phyloP scores from a whole-genome alignment of 2,797 vertebrate species.

The Amblyopsis hoosieri region DNA sequence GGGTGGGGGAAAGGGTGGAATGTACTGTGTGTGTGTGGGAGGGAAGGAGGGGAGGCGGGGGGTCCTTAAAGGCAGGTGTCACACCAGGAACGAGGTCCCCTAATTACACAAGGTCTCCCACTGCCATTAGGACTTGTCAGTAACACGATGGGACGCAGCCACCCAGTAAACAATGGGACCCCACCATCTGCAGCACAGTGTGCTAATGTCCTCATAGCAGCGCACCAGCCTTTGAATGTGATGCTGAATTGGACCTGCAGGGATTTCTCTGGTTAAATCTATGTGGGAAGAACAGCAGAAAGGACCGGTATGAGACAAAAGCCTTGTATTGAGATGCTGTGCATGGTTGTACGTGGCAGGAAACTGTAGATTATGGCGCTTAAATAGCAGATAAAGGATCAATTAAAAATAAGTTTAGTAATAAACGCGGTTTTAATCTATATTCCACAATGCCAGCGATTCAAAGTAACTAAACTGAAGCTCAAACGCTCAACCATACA shows the following conservation, averaged over 20 bases:
- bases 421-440: no score
- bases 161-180: slow-evolving; percentile 46
- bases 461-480: no score
- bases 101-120: slow-evolving; percentile 71
- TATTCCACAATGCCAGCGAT: no score
- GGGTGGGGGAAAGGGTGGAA: slow-evolving; percentile 33
- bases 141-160: slow-evolving; percentile 54
- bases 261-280: slow-evolving; percentile 9
- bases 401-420: no score
- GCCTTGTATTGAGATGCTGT: no score
- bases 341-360: no score
- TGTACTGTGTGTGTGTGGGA: slow-evolving; percentile 17
- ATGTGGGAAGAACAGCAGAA: no score
- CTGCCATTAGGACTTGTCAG: slow-evolving; percentile 67
- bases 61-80: slow-evolving; percentile 64
- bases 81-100: slow-evolving; percentile 50
- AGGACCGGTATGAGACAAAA: no score
- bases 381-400: no score
- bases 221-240: slow-evolving; percentile 3
- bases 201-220: not conserved
- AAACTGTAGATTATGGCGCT: no score
- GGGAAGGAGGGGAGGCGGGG: slow-evolving; percentile 39
- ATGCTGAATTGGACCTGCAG: slow-evolving; percentile 27
- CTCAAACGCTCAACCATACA: no score
- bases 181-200: slow-evolving; percentile 21